Conservation (phyloP, 2,113 vertebrate species). For the Hippolais icterina region DNA sequence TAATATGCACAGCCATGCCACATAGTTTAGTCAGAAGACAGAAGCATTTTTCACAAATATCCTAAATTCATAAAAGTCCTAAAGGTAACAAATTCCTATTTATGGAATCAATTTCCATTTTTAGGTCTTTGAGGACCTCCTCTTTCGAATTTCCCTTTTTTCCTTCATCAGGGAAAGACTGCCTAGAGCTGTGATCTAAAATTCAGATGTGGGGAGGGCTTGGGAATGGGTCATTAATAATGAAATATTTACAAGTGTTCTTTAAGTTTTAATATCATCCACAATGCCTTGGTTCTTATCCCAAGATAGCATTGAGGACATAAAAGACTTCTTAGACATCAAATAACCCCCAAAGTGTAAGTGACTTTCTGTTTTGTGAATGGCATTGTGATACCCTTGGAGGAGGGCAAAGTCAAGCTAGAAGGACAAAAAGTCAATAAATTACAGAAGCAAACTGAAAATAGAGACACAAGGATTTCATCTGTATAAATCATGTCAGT, state of each 20-base stretch:
- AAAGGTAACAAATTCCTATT: background rate
- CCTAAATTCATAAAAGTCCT: background rate
- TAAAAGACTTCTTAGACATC: background rate
- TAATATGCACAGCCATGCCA: background rate
- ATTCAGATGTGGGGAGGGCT: background rate
- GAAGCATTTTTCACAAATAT: background rate
- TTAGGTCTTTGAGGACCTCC: background rate
- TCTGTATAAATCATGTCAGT: conserved; percentile 9
- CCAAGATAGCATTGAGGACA: background rate
- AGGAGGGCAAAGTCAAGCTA: conserved; percentile 20
- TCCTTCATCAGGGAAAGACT: background rate
- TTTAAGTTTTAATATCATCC: background rate
- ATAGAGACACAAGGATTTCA: conserved; percentile 1
- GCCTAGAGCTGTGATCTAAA: background rate
- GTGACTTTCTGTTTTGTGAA: background rate
- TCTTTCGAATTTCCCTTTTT: background rate
- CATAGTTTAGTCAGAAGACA: background rate
- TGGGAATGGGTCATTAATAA: background rate
- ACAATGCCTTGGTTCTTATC: background rate
- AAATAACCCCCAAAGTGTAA: background rate
- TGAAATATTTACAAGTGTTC: background rate
- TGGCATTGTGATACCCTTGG: conserved; percentile 6
- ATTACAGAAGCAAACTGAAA: conserved; percentile 45
- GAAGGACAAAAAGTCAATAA: conserved; percentile 52
- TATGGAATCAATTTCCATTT: background rate